Evolutionary conservation across 2,113 vertebrate genomes (phyloP).

Genomic region (Mustela nigripes): DNA sequence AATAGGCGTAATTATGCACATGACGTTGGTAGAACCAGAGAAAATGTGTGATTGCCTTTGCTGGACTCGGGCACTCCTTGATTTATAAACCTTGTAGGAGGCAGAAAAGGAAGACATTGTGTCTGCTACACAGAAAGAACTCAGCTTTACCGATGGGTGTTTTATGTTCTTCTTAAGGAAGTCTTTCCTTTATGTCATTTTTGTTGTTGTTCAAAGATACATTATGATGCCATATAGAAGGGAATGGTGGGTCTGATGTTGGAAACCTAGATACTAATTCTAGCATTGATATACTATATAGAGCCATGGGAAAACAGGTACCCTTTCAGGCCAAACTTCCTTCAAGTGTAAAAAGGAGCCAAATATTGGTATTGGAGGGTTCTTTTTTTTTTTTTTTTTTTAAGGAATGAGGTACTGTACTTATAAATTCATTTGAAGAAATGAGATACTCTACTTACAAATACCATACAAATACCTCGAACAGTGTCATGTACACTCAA

Average conservation of each 20-base stretch:
- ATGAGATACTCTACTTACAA: neutral
- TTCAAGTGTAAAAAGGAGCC: neutral
- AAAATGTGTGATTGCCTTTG: neutral
- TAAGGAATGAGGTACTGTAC: neutral
- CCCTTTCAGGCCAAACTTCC: neutral
- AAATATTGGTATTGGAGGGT: neutral
- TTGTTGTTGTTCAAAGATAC: neutral
- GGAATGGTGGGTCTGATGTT: neutral
- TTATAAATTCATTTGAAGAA: neutral
- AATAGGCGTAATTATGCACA: neutral
- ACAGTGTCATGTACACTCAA: accelerated
- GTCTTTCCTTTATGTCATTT: neutral
- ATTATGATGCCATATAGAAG: neutral
- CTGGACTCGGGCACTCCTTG: neutral
- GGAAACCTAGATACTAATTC: neutral
- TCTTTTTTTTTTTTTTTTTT: neutral
- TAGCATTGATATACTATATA: neutral
- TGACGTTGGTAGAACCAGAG: neutral
- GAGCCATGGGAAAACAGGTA: neutral
- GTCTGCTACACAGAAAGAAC: neutral
- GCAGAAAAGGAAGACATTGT: neutral
- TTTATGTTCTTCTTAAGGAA: neutral
- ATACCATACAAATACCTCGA: neutral
- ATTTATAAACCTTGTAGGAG: neutral
- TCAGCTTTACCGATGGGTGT: neutral